Evolutionary conservation across 2,797 vertebrate genomes (phyloP), one percentile per base, ranked within the genome.

Genomic region (Chelidonichthys spinosus): DNA sequence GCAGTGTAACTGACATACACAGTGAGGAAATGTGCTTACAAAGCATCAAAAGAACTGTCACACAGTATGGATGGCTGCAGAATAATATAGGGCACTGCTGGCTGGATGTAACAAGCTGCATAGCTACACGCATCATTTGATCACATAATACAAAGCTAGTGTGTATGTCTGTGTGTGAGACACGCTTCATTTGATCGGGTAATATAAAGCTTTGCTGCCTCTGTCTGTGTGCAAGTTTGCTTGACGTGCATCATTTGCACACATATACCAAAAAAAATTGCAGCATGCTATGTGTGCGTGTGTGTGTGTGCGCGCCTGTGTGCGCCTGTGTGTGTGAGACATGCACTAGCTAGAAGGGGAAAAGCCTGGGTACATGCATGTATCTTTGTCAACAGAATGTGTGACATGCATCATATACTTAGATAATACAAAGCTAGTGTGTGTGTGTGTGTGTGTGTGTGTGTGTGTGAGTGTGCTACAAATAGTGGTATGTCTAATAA

Each of bases 1-100:
- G 86, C 82, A 43, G 79, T 70, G 85, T 81, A 87, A 89, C 83
- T 88, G 91, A 88, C 91, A 88, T 75, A 81, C 87, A 81, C 83
- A 18, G 69, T 63, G 82, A 88, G 89, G 90, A 93, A 93, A 93
- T 90, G 86, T 90, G 92, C 92, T 92, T 91, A 89, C 90, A 90
- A 89, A 89, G 91, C 92, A 90, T 93, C 92, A 93, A 92, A 93
- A 86, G 88, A 90, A 88, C 81, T 87, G 89, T 89, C 85, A 86
- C 86, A 83, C 79, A 82, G 86, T 90, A 91, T 87, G 89, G 92
- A 90, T 85, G 90, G 86, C 78, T 85, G 87, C 77, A 87, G 87
- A 87, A 89, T 84, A 90, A 91, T 89, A 84, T 85, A 85, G 87
- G 89, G 68, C 88, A 83, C 86, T 72, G 89, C 79, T 79, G 90